A percentile compares a stretch with the other conserved stretches of the same genome.
Conservation (phyloP, 2,113 vertebrate genomes). For the Verasper variegatus region DNA sequence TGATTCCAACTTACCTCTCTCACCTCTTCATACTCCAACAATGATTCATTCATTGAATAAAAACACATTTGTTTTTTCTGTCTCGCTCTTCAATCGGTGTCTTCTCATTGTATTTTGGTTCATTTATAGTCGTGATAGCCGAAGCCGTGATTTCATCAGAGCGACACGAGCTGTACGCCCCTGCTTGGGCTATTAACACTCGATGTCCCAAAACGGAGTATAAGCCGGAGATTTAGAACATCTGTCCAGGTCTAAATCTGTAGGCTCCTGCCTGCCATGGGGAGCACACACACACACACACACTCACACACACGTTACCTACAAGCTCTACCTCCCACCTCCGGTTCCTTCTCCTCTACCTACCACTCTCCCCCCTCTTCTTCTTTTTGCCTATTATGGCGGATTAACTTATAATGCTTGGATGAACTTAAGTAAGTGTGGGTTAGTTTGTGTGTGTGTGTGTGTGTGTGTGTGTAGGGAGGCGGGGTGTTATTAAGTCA, state of each 20-base stretch:
- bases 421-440: conserved; percentile 72
- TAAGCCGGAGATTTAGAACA: conserved; percentile 64
- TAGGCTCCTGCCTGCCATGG: conserved; percentile 59
- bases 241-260: conserved; percentile 64
- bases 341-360: conserved; percentile 24
- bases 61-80: not conserved
- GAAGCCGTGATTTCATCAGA: conserved; percentile 51
- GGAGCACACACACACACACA: conserved; percentile 47
- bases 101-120: conserved; percentile 22
- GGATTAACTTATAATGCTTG: conserved; percentile 86
- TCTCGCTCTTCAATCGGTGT: conserved; percentile 15
- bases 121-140: conserved; percentile 47
- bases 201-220: conserved; percentile 58
- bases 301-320: conserved; percentile 27
- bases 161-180: conserved; percentile 35
- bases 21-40: conserved; percentile 15
- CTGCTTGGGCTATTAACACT: conserved; percentile 54
- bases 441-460: conserved; percentile 45
- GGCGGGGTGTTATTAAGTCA: conserved; percentile 70
- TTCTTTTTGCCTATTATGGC: conserved; percentile 81
- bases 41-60: conserved; percentile 15
- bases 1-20: conserved; percentile 11
- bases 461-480: not conserved
- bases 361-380: conserved; percentile 44
- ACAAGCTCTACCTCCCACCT: conserved; percentile 40